Evolutionary conservation across 2,797 vertebrate genomes (phyloP).

Genomic region (Labeo calbasu): DNA sequence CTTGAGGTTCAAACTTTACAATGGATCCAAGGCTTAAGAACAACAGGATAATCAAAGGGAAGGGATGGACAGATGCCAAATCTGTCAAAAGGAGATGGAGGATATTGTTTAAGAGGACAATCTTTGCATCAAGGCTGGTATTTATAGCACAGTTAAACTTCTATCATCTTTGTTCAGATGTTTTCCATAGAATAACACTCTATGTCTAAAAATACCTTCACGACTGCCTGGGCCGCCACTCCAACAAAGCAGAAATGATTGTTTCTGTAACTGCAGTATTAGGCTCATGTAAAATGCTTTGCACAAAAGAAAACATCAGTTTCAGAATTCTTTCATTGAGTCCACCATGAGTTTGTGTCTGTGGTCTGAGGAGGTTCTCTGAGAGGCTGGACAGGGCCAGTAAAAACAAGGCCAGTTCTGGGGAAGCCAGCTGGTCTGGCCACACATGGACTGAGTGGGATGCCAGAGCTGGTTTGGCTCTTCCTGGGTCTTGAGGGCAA

Average conservation of each 20-base stretch:
- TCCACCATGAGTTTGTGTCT: conserved; percentile 52
- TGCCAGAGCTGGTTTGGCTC: conserved; percentile 68
- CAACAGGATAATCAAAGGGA: conserved; percentile 17
- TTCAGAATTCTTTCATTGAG: conserved; percentile 46
- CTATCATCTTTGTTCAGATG: conserved; percentile 41
- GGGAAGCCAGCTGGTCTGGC: conserved; percentile 63
- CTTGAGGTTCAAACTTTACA: conserved; percentile 13
- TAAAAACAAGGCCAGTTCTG: conserved; percentile 67
- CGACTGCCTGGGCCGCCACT: conserved; percentile 36
- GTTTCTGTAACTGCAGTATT: conserved; percentile 34
- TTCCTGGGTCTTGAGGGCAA: conserved; percentile 65
- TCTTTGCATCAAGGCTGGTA: conserved; percentile 17
- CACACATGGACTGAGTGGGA: conserved; percentile 65
- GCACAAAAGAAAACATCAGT: conserved; percentile 58
- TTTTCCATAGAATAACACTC: conserved; percentile 51
- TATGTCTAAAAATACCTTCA: conserved; percentile 48
- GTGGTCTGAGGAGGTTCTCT: conserved; percentile 57
- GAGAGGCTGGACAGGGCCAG: conserved; percentile 57
- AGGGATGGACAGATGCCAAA: conserved; percentile 16
- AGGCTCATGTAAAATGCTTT: conserved; percentile 46
- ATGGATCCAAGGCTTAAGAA: conserved; percentile 7
- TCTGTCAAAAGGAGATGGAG: conserved; percentile 28
- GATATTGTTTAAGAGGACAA: conserved; percentile 15
- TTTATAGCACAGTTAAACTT: conserved; percentile 30
- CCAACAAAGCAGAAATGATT: conserved; percentile 45